A percentile compares a stretch with the other conserved stretches of the same genome.
phyloP scores from a whole-genome alignment of 2,113 vertebrate genomes.

The Cyprinodon tularosa region DNA sequence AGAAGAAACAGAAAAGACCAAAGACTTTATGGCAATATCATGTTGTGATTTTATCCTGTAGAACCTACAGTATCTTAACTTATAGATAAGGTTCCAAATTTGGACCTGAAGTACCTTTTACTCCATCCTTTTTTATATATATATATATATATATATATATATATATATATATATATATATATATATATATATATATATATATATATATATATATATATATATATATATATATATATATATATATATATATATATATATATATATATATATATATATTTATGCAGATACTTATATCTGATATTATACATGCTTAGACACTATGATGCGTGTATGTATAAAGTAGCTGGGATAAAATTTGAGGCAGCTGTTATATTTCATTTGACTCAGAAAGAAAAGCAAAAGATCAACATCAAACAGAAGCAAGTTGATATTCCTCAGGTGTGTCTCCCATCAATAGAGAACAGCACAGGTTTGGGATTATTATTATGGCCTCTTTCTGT shows the following conservation, averaged over 20 bases:
- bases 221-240: not conserved
- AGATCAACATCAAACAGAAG: constrained; percentile 53
- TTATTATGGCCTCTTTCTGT: constrained; percentile 44
- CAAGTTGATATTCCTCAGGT: constrained; percentile 39
- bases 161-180: constrained; percentile 8
- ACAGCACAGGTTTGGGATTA: constrained; percentile 56
- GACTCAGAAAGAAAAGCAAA: constrained; percentile 39
- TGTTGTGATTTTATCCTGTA: too few species aligned
- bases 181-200: constrained; percentile 5
- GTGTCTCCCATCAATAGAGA: constrained; percentile 55
- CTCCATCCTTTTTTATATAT: not conserved
- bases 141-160: constrained; percentile 6
- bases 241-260: constrained; percentile 6
- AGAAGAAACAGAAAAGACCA: not conserved
- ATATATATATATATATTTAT: constrained; percentile 7
- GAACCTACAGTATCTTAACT: too few species aligned
- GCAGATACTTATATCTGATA: constrained; percentile 18
- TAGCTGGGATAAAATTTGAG: constrained; percentile 16
- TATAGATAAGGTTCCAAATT: not conserved
- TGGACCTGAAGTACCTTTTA: not conserved
- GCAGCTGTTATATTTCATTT: constrained; percentile 28
- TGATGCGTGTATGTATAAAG: not conserved
- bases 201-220: not conserved
- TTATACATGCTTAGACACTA: constrained; percentile 2
- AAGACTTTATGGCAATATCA: too few species aligned